Conservation (phyloP, 2,113 vertebrate genomes). For the Hirundichthys speculiger region DNA sequence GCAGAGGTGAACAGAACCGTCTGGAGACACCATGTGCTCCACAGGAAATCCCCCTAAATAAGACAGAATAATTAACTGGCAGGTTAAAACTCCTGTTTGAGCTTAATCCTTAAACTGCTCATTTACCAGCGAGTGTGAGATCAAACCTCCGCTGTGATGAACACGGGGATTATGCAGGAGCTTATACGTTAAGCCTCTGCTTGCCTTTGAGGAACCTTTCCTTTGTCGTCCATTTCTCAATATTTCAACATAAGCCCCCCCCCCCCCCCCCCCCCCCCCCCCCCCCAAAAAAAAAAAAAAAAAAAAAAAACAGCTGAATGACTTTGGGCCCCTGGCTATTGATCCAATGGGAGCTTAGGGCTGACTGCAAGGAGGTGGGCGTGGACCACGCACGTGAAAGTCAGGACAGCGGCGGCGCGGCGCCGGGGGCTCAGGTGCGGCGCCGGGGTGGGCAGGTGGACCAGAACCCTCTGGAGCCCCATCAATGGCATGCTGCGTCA, state of each 20-base stretch:
- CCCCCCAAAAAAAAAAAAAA: no score
- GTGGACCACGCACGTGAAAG: constrained; percentile 8
- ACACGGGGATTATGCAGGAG: constrained; percentile 59
- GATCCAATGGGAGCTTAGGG: constrained; percentile 61
- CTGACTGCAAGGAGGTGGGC: not conserved
- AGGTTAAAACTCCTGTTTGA: constrained; percentile 28
- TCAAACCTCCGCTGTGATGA: constrained; percentile 58
- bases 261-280: constrained; percentile 36
- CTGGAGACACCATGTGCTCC: constrained; percentile 46
- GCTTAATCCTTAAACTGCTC: constrained; percentile 28
- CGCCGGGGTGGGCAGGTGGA: constrained; percentile 79
- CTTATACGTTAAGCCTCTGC: constrained; percentile 53
- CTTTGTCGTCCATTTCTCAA: constrained; percentile 58
- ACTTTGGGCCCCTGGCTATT: constrained; percentile 65
- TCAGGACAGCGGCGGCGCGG: constrained; percentile 65
- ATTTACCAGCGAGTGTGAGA: constrained; percentile 46
- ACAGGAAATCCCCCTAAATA: constrained; percentile 13
- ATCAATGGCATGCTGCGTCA: constrained; percentile 74
- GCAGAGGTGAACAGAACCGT: constrained; percentile 16
- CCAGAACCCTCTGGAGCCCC: constrained; percentile 71
- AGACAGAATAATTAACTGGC: constrained; percentile 41
- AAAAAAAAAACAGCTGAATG: no score
- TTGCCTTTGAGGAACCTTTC: constrained; percentile 57
- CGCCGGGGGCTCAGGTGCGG: constrained; percentile 77
- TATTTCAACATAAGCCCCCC: constrained; percentile 24